Percentiles rank a stretch among this genome's conserved stretches.
phyloP scores from a whole-genome alignment of 2,888 invertebrate species.

The Crematogaster levior region DNA sequence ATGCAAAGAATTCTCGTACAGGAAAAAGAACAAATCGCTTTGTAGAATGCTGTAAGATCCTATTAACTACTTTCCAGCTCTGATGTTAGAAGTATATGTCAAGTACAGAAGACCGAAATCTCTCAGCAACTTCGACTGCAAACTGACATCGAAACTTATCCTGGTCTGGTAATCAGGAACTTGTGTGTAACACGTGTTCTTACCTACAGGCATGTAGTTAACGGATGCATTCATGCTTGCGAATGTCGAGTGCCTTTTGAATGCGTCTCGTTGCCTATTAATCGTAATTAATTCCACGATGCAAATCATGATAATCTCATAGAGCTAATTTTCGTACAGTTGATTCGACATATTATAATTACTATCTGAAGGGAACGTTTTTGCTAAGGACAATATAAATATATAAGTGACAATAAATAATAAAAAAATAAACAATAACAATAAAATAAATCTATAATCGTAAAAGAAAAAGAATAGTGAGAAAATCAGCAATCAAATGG shows the following conservation, averaged over 20 bases:
- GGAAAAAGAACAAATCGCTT: neutral
- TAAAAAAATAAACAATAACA: slow-evolving; percentile 9
- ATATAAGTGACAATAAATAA: neutral
- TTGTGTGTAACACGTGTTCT: slow-evolving; percentile 56
- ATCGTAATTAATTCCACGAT: slow-evolving; percentile 11
- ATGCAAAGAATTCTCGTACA: neutral
- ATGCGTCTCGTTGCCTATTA: slow-evolving; percentile 30
- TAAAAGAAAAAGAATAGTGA: neutral
- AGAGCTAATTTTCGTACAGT: neutral
- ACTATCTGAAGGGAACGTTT: neutral
- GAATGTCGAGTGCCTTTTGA: slow-evolving; percentile 32
- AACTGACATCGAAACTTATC: slow-evolving; percentile 55
- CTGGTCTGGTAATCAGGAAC: slow-evolving; percentile 43
- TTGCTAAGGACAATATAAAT: neutral
- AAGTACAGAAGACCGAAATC: slow-evolving; percentile 56
- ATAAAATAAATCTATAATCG: neutral
- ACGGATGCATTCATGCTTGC: slow-evolving; percentile 49
- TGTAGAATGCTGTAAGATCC: neutral
- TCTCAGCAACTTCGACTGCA: slow-evolving; percentile 50
- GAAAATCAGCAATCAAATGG: neutral
- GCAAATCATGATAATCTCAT: slow-evolving; percentile 10
- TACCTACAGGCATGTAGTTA: slow-evolving; percentile 60
- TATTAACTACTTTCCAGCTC: slow-evolving; percentile 55
- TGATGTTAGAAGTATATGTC: slow-evolving; percentile 53
- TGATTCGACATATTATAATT: slow-evolving; percentile 20